Conservation (phyloP, 2,113 vertebrate species). For the Chlorocebus sabaeus region DNA sequence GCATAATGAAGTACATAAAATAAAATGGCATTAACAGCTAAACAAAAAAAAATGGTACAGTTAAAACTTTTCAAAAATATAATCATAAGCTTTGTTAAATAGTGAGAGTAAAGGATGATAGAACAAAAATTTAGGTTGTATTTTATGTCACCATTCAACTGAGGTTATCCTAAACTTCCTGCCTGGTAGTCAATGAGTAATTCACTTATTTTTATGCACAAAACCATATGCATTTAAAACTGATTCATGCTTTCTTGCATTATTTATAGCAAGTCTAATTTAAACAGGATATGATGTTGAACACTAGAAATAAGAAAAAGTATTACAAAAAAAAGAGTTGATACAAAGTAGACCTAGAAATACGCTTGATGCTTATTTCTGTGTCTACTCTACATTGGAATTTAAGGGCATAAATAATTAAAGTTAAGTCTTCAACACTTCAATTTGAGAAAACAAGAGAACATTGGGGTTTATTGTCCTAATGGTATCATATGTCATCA, state of each 20-base stretch:
- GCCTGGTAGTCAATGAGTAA: background rate
- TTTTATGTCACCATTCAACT: background rate
- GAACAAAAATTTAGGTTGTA: background rate
- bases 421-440: background rate
- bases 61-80: background rate
- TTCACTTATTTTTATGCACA: constrained; percentile 20
- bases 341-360: background rate
- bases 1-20: background rate
- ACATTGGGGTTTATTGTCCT: background rate
- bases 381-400: background rate
- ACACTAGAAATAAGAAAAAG: background rate
- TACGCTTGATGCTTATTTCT: background rate
- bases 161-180: background rate
- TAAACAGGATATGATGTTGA: background rate
- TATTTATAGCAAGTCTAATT: background rate
- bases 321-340: background rate
- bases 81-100: background rate
- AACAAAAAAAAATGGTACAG: background rate
- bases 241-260: background rate
- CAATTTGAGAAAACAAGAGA: background rate
- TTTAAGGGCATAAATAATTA: background rate
- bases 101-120: background rate
- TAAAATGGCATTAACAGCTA: background rate
- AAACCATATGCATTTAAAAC: background rate
- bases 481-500: background rate